Conservation (phyloP, 1,140 invertebrate species). For the Helicorthomorpha holstii region DNA sequence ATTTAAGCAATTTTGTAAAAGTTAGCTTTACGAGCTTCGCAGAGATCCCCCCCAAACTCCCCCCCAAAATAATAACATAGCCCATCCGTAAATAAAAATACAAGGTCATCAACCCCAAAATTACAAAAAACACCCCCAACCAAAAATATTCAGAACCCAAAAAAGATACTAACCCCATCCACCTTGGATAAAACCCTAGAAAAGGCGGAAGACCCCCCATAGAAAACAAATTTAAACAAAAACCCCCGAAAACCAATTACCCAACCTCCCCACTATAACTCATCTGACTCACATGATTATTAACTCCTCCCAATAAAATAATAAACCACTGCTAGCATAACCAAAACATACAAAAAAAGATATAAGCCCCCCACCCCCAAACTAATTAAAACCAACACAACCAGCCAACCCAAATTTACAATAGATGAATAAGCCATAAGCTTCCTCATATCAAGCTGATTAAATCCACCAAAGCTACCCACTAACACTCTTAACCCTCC, state of each 20-base stretch:
- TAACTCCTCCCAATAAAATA: not conserved
- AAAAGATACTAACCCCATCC: constrained; percentile 18
- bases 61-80: not conserved
- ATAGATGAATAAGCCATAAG: not conserved
- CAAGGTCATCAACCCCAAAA: constrained; percentile 35
- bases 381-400: not conserved
- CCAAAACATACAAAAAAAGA: not conserved
- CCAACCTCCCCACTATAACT: not conserved
- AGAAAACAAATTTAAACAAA: not conserved
- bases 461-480: not conserved
- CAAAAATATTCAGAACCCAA: constrained; percentile 31
- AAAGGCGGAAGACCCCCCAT: not conserved
- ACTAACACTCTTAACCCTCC: not conserved
- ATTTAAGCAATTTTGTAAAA: too few relatives aligned
- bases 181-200: not conserved
- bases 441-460: not conserved
- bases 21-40: too few relatives aligned
- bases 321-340: not conserved
- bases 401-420: not conserved
- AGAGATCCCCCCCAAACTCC: not conserved
- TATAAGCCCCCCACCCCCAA: not conserved
- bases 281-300: not conserved
- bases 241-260: not conserved
- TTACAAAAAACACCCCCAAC: constrained; percentile 30
- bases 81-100: constrained; percentile 12